A percentile compares a stretch with the other conserved stretches of the same genome.
Evolutionary conservation across 2,797 vertebrate species (phyloP).

Genomic region (Arctocebus calabarensis): DNA sequence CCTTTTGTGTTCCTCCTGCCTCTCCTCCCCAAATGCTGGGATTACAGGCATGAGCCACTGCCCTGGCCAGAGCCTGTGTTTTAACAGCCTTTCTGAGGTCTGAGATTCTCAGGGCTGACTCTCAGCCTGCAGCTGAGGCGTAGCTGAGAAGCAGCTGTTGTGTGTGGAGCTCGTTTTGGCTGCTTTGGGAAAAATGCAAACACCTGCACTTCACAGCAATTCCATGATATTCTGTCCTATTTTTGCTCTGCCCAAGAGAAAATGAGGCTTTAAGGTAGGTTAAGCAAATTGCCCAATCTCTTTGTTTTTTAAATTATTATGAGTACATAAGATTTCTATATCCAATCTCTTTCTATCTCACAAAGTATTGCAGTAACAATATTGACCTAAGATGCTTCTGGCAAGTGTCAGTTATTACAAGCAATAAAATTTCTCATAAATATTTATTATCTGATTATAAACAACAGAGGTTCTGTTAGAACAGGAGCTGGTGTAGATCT

Average conservation of each 20-base stretch:
- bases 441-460: not conserved
- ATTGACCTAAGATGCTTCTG: not conserved
- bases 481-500: not conserved
- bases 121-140: not conserved
- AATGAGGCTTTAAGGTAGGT: not conserved
- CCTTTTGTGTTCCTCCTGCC: no score
- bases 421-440: not conserved
- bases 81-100: not conserved
- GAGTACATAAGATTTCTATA: not conserved
- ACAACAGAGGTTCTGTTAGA: not conserved
- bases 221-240: not conserved
- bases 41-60: no score
- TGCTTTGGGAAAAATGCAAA: not conserved
- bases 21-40: no score
- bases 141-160: not conserved
- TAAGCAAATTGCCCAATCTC: not conserved
- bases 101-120: not conserved
- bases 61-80: not conserved
- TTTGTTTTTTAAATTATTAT: not conserved
- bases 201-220: not conserved
- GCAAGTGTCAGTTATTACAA: not conserved
- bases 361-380: rapidly evolving
- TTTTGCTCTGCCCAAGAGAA: constrained; percentile 5
- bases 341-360: not conserved
- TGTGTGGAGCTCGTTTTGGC: not conserved